These are phyloP conservation scores for Muntiacus reevesi DNA, from an alignment of 2,113 vertebrate species.

Conservation along the genomic window DNA sequence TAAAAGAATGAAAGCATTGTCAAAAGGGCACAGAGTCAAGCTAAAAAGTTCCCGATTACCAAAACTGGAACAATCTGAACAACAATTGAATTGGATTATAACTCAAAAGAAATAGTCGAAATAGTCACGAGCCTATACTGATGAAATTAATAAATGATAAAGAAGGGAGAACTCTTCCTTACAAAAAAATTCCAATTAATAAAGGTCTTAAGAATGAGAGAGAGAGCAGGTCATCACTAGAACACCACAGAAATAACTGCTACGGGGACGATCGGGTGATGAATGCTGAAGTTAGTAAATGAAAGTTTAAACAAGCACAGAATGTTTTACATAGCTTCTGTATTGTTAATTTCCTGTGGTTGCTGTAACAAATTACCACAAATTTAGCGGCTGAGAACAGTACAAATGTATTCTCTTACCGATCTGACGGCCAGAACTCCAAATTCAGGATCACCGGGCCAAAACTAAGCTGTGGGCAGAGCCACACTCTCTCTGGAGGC, in stretches of 20 bases:
- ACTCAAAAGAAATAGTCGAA: not conserved
- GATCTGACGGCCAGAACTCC: not conserved
- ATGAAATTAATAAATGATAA: not conserved
- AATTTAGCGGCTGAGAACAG: not conserved
- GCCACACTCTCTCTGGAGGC: not conserved
- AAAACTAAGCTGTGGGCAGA: not conserved
- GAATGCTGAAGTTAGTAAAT: not conserved
- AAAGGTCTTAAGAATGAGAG: not conserved
- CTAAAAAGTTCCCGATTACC: not conserved
- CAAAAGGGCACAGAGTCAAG: not conserved
- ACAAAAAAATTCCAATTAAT: not conserved
- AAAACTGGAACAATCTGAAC: not conserved
- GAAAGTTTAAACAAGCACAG: conserved; percentile 1
- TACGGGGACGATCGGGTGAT: not conserved
- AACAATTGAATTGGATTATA: not conserved
- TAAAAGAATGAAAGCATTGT: not conserved
- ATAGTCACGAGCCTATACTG: not conserved
- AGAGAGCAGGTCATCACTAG: not conserved
- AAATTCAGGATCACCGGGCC: not conserved
- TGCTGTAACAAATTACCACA: not conserved
- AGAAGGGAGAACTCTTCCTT: not conserved
- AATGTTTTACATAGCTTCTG: not conserved
- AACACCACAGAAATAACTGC: not conserved
- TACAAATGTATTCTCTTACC: not conserved
- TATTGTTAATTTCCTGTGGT: not conserved